phyloP scores from a whole-genome alignment of 2,888 invertebrate genomes.

The Melolontha melolontha region DNA sequence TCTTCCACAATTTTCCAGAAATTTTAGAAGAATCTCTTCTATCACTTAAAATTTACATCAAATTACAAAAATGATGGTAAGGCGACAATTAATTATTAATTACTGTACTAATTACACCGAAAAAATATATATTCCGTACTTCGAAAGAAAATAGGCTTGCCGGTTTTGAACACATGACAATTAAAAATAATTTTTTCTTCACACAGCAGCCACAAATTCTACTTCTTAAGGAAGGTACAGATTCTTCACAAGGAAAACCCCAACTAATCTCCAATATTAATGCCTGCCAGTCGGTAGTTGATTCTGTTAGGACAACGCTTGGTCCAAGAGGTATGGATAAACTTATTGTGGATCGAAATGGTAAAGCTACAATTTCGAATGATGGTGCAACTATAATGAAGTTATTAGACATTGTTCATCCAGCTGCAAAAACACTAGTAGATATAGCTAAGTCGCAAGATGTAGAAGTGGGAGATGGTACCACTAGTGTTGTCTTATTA shows the following conservation, averaged over 20 bases:
- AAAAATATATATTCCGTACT: not conserved
- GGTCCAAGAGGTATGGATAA: conserved; percentile 99
- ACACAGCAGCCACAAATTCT: conserved; percentile 94
- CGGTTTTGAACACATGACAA: conserved; percentile 42
- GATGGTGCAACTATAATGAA: conserved; percentile 99
- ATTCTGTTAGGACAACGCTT: conserved; percentile 96
- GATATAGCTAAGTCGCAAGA: conserved; percentile 99
- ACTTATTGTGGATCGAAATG: conserved; percentile 89
- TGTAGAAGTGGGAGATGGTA: conserved; percentile 99
- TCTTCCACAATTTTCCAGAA: conserved; percentile 37
- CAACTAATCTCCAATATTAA: conserved; percentile 98
- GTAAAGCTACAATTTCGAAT: conserved; percentile 97
- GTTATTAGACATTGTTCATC: conserved; percentile 97
- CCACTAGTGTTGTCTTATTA: conserved; percentile 95
- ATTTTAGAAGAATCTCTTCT: conserved; percentile 37
- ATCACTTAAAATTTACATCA: conserved; percentile 6
- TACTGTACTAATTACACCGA: not conserved
- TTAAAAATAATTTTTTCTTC: conserved; percentile 24
- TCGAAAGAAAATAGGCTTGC: conserved; percentile 15
- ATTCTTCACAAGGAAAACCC: conserved; percentile 93
- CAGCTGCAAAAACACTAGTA: conserved; percentile 96
- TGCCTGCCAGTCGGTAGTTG: conserved; percentile 95
- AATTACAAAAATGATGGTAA: conserved; percentile 44
- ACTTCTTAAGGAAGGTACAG: conserved; percentile 97
- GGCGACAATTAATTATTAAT: conserved; percentile 14